Evolutionary conservation across 2,113 vertebrate species (phyloP).

Genomic region (Vidua chalybeata): DNA sequence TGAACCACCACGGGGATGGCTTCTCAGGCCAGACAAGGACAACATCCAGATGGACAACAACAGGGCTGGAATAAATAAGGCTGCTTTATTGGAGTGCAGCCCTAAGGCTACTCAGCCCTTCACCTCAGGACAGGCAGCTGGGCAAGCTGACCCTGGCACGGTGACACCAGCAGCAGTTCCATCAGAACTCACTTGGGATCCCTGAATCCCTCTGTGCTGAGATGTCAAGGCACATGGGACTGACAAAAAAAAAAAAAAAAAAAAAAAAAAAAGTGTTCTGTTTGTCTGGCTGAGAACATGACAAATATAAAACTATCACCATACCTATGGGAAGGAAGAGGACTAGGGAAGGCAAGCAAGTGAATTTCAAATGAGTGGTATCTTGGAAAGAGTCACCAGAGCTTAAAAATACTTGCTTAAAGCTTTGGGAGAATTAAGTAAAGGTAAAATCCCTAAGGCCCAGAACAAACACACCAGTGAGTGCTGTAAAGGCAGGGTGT

Average conservation of each 20-base stretch:
- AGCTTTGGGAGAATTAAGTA: neutral
- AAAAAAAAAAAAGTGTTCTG: neutral
- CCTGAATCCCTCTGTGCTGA: neutral
- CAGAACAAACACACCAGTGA: neutral
- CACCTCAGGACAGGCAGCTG: neutral
- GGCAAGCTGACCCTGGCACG: neutral
- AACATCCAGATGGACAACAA: neutral
- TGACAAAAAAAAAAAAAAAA: neutral
- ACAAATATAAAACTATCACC: neutral
- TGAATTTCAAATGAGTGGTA: neutral
- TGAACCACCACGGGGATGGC: neutral
- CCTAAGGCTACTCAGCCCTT: neutral
- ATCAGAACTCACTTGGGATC: neutral
- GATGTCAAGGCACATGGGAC: neutral
- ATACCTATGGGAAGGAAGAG: neutral
- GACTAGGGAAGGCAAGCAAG: neutral
- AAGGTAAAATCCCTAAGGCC: neutral
- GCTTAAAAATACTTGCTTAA: neutral
- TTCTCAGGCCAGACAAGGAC: neutral
- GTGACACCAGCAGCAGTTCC: fast-evolving
- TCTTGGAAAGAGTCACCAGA: neutral
- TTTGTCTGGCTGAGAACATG: neutral
- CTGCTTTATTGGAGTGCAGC: neutral
- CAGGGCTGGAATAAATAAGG: neutral
- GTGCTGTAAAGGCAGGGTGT: neutral